Evolutionary conservation across 2,888 invertebrate genomes (phyloP), one percentile per base, ranked within the genome.

Genomic region (Scaptomyza reducta): DNA sequence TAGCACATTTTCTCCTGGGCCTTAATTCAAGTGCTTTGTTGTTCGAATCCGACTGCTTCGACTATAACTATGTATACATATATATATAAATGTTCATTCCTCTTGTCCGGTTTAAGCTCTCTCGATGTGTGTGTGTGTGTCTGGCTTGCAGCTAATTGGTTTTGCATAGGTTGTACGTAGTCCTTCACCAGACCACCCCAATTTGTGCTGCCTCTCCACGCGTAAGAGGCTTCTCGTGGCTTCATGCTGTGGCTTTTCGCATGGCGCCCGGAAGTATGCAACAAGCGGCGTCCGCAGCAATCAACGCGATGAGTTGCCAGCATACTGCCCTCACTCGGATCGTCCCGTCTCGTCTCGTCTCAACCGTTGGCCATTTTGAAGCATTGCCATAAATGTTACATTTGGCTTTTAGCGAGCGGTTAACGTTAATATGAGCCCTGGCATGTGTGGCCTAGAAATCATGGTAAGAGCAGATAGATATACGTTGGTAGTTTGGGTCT

Each of bases 341-440:
- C 22, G 22, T 22, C 22, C 5, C 22, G 22, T 22, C 22, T 2
- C 22, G 22, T 22, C 22, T 22, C 22, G 22, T 22, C 22, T 22
- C 2, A 33, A 4, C 38, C 51, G 56, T 60, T 51, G 70, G 70
- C 61, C 80, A 79, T 73, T 84, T 80, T 77, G 64, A 70, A 70
- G 82, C 71, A 72, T 74, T 63, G 66, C 79, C 86, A 82, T 87
- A 85, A 82, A 82, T 82, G 83, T 81, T 87, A 69, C 79, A 85
- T 87, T 71, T 49, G 67, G 81, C 85, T 84, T 81, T 81, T 74
- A 79, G 77, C 65, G 18, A 61, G 45, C 51, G 58, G 44, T 57
- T 40, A 40, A 41, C 29, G 41, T 14, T 22, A 22, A 54, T 25
- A 38, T 27, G 33, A 35, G 40, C 18, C n/a, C 31, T 7, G 33